phyloP scores from a whole-genome alignment of 2,888 invertebrate genomes.

The Melanophora roralis region DNA sequence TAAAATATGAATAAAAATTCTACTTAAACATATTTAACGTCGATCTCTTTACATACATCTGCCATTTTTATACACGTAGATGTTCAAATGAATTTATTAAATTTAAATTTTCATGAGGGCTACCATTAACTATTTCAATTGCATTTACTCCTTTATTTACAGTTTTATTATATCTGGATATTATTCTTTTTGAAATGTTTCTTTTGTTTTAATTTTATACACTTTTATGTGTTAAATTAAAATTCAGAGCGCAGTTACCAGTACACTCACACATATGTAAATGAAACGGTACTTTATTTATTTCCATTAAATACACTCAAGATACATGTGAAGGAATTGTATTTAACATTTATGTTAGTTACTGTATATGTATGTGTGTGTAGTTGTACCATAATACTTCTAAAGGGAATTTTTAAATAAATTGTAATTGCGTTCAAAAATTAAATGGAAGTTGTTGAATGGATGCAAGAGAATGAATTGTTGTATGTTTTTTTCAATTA shows the following conservation, averaged over 20 bases:
- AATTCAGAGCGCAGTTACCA: no score
- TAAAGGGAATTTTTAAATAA: constrained; percentile 27
- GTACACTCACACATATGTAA: no score
- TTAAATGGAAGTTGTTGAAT: no score
- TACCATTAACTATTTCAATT: neutral
- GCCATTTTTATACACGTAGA: neutral
- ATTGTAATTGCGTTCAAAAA: neutral
- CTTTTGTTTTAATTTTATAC: neutral
- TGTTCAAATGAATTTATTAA: neutral
- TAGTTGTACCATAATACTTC: neutral
- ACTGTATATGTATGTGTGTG: neutral
- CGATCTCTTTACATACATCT: neutral
- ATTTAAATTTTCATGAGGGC: neutral
- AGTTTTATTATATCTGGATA: constrained; percentile 3
- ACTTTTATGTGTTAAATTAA: neutral
- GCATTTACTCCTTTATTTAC: neutral
- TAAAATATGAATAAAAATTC: no score
- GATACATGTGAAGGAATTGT: neutral
- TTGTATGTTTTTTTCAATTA: neutral
- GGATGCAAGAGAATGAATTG: no score
- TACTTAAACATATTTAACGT: no score
- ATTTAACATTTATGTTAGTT: neutral
- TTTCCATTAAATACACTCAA: neutral
- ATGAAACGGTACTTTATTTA: neutral
- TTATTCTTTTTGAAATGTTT: constrained; percentile 26